Conservation (phyloP, 2,113 vertebrate genomes). For the Dicentrarchus labrax region DNA sequence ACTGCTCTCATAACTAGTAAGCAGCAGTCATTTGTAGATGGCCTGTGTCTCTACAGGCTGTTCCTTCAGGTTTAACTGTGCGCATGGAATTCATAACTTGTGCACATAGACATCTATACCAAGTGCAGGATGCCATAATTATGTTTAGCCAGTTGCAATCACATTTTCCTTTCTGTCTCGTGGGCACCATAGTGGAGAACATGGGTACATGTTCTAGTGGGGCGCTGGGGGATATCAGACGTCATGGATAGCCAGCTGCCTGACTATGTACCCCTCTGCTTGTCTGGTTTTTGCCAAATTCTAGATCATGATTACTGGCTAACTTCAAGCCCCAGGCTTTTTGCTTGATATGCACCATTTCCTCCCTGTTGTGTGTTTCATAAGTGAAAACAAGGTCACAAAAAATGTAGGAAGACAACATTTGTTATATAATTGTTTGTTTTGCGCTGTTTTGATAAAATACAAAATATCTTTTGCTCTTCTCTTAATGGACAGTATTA, state of each 20-base stretch:
- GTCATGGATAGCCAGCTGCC: constrained; percentile 26
- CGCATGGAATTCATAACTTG: constrained; percentile 13
- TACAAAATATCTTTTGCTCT: background rate
- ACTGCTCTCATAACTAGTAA: constrained; percentile 59
- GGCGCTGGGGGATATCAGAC: constrained; percentile 8
- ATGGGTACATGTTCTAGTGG: background rate
- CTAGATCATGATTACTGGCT: constrained; percentile 28
- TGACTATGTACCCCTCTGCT: background rate
- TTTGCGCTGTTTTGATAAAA: background rate
- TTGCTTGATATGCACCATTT: constrained; percentile 38
- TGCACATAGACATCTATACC: constrained; percentile 14
- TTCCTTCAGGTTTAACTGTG: constrained; percentile 34
- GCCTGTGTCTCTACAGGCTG: constrained; percentile 39
- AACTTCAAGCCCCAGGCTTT: constrained; percentile 32
- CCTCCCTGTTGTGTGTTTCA: constrained; percentile 2
- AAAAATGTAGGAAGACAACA: constrained; percentile 10
- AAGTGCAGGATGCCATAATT: constrained; percentile 27
- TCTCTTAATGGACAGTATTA: background rate
- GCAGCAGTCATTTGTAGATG: constrained; percentile 54
- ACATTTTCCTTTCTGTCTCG: constrained; percentile 14
- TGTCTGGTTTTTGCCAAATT: constrained; percentile 20
- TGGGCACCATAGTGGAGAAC: background rate
- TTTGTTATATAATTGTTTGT: too few species aligned
- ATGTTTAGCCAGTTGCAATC: constrained; percentile 15
- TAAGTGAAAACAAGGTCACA: constrained; percentile 25